phyloP scores from a whole-genome alignment of 1,140 invertebrate genomes.

The Drosophila melanogaster region Release_6_plus_ISO1_MT NT_033777.3:10626501-10627000 shows the following conservation, averaged over 20 bases:
- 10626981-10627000: conserved; percentile 10
- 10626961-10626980: conserved; percentile 20
- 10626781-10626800: conserved; percentile 58
- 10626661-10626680: conserved; percentile 31
- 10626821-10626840: conserved; percentile 75
- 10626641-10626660: background rate
- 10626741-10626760: conserved; percentile 61
- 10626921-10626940: conserved; percentile 76
- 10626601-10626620: conserved; percentile 53
- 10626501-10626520: conserved; percentile 23
- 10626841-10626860: conserved; percentile 84
- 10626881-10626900: conserved; percentile 58
- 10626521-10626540: conserved; percentile 75
- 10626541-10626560: conserved; percentile 78
- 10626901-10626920: conserved; percentile 55
- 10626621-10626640: conserved; percentile 13
- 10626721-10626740: conserved; percentile 64
- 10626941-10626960: conserved; percentile 75
- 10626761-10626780: background rate
- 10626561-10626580: conserved; percentile 77
- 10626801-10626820: conserved; percentile 69
- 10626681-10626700: background rate
- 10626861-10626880: conserved; percentile 84
- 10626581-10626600: conserved; percentile 80
- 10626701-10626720: conserved; percentile 26